Percentiles rank a stretch among this genome's conserved stretches.
Evolutionary conservation across 2,113 vertebrate genomes (phyloP).

Genomic region (Bettongia penicillata): DNA sequence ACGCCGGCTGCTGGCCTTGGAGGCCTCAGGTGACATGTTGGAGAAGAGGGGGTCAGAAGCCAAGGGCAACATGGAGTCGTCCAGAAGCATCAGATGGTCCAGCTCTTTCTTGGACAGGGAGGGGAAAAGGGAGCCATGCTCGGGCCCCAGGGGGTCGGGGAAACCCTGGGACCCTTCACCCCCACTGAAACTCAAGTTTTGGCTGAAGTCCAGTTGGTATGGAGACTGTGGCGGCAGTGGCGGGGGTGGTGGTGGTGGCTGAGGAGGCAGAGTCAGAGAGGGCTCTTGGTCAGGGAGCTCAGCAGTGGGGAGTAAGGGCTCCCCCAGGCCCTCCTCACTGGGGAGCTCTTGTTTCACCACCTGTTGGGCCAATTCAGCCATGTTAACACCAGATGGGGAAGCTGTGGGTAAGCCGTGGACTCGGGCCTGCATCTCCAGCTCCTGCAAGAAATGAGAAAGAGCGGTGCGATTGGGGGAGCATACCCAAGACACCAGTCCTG

Average conservation of each 20-base stretch:
- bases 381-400: constrained; percentile 91
- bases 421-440: constrained; percentile 97
- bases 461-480: constrained; percentile 1
- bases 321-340: constrained; percentile 84
- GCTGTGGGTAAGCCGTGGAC: constrained; percentile 92
- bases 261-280: constrained; percentile 69
- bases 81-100: constrained; percentile 94
- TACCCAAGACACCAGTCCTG: not conserved
- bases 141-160: constrained; percentile 88
- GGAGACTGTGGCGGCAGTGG: constrained; percentile 80
- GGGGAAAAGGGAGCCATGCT: constrained; percentile 88
- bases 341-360: constrained; percentile 93
- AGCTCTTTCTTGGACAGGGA: constrained; percentile 91
- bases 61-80: constrained; percentile 94
- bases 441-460: constrained; percentile 82
- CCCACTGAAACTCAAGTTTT: constrained; percentile 92
- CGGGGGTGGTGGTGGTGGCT: constrained; percentile 80
- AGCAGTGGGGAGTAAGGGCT: constrained; percentile 78
- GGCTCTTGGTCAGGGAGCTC: constrained; percentile 81
- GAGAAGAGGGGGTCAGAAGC: constrained; percentile 95
- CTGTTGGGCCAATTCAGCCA: constrained; percentile 87
- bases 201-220: constrained; percentile 92
- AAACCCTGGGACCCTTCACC: constrained; percentile 88
- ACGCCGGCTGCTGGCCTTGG: constrained; percentile 95
- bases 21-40: constrained; percentile 94